Conservation (phyloP, 2,888 invertebrate genomes). For the Rapana venosa region DNA sequence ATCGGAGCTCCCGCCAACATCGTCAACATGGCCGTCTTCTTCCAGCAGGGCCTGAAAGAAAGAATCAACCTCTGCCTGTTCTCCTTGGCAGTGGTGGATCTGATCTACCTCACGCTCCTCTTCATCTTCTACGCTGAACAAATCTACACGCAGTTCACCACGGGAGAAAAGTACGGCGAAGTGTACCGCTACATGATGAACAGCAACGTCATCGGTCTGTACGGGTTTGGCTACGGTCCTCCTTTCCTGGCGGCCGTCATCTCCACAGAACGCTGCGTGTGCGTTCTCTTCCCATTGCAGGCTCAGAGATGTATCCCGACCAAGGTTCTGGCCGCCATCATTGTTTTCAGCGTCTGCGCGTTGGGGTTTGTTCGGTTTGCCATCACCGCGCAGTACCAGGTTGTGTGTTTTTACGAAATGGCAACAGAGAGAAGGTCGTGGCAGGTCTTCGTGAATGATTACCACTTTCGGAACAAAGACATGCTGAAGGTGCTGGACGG, state of each 20-base stretch:
- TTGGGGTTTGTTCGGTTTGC: neutral
- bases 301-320: neutral
- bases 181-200: neutral
- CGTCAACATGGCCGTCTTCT: conserved; percentile 14
- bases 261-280: conserved; percentile 19
- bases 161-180: neutral
- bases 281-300: conserved; percentile 27
- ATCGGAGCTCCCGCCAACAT: conserved; percentile 5
- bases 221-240: conserved; percentile 20
- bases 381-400: conserved; percentile 19
- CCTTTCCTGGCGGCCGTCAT: neutral
- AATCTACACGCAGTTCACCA: neutral
- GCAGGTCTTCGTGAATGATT: conserved; percentile 8
- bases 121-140: neutral
- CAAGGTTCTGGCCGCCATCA: neutral
- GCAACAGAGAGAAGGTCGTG: neutral
- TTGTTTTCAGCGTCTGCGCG: neutral
- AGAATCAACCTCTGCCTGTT: neutral
- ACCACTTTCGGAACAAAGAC: neutral
- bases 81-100: neutral
- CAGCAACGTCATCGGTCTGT: conserved; percentile 5
- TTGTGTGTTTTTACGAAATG: neutral
- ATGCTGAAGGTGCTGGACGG: conserved; percentile 5
- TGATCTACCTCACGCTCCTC: neutral
- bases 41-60: neutral